Conservation (phyloP, 2,888 invertebrate species). For the Aspidapion aeneum region DNA sequence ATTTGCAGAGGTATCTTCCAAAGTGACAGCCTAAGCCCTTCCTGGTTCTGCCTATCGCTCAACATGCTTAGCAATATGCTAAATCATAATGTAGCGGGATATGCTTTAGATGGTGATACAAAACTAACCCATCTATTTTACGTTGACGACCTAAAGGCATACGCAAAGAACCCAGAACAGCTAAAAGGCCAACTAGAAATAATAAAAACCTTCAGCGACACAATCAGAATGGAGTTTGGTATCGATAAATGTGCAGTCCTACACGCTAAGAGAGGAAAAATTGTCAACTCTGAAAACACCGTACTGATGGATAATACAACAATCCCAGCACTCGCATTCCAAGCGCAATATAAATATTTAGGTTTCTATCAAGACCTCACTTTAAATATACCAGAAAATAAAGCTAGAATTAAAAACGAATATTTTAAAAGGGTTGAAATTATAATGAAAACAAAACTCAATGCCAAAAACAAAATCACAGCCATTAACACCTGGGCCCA, state of each 20-base stretch:
- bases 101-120: background rate
- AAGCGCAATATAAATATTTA: background rate
- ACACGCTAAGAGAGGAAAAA: background rate
- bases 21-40: slow-evolving; percentile 1
- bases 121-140: background rate
- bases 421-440: no score
- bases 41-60: slow-evolving; percentile 1
- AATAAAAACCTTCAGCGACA: background rate
- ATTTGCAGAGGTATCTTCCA: background rate
- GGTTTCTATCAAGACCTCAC: background rate
- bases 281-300: background rate
- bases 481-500: no score
- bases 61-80: background rate
- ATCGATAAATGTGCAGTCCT: background rate
- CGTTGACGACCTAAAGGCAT: background rate
- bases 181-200: background rate
- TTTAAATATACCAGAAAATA: background rate
- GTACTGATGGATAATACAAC: background rate
- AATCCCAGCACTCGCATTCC: background rate
- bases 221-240: background rate
- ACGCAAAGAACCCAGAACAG: background rate
- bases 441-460: background rate
- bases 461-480: background rate
- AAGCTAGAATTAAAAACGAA: background rate
- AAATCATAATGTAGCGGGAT: background rate